Evolutionary conservation across 2,888 invertebrate species (phyloP), one percentile per base, ranked within the genome.

Genomic region (Coleophora deauratella): DNA sequence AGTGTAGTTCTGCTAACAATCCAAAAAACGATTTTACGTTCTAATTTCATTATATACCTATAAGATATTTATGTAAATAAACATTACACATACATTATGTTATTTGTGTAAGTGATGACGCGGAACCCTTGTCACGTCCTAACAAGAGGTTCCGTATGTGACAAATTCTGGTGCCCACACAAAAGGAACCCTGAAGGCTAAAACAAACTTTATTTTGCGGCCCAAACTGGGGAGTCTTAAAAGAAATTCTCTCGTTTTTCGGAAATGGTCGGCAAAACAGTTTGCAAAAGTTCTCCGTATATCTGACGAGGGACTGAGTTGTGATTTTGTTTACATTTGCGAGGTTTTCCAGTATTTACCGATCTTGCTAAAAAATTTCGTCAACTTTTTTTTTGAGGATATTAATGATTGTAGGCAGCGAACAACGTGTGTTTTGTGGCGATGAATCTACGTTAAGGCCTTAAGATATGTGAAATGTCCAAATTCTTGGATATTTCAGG

Each of bases 91-190:
- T 21, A 21, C 21, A 21, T 21, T 35, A 40, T 40, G 34, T 21
- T 35, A 27, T 35, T 31, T 40, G 48, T 54, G 54, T 54, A 55
- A 50, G 56, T 54, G 58, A 59, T 59, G 59, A 54, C 43, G 57
- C 52, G 52, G 46, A 47, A 67, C 72, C 73, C 72, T 50, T 58
- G 68, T 73, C 72, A 72, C 55, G 50, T 54, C 54, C 55, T 60
- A 70, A 72, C 73, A 66, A 70, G 62, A 54, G 55, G 30, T 41
- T 43, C 37, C 33, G 45, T 47, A 42, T 35, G 35, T 28, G 40
- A 66, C 70, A 68, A 69, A 69, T 71, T 61, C 60, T 61, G 60
- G 57, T 59, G 57, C 62, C 58, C 64, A 21, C 21, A 21, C 21
- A 21, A 21, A 21, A 21, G 21, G 21, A 21, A 21, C 21, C 50